Evolutionary conservation across 92 coral and sea anemone species (phyloP), one percentile per base, ranked within the genome.

Genomic region (Porites rus): DNA sequence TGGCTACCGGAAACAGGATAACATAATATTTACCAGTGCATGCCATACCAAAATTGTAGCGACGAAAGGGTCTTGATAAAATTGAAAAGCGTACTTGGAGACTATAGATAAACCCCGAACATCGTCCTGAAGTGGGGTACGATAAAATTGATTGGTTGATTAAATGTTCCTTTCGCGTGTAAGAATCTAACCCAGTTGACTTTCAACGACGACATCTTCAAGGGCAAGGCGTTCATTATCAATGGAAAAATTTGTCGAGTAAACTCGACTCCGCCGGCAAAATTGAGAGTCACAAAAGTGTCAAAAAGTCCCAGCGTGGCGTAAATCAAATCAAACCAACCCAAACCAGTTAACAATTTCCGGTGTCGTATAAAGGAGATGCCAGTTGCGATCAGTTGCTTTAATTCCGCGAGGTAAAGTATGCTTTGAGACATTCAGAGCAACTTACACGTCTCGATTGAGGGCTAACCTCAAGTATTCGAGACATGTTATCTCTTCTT

Each of bases 31-130:
- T 92, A 89, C 93, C 60, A 46, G 80, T 56, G 70, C 46, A 38
- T 38, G 46, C 74, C 95, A 89, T 92, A 76, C 92, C 94, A 81
- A 75, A 80, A 84, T 92, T 80, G 94, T 84, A 83, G 78, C 86
- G 94, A 58, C 78, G 69, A 65, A 84, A 81, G 51, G n/a, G n/a
- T 46, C 69, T 69, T 81, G 74, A 79, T 82, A 80, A 82, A 72
- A 83, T 59, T 68, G 60, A 73, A 38, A 78, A 75, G 16, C 86
- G 28, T 13, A 74, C 79, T 74, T 83, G 80, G 63, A 25, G 87
- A 28, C 10, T 20, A 69, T 9, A 60, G 75, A 82, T 78, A 62
- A 78, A 62, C 43, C 72, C 79, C 64, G 8, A 88, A 69, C 7
- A 52, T n/a, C 38, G 51, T 72, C 17, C 66, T 17, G 82, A 67